A percentile compares a stretch with the other conserved stretches of the same genome.
Evolutionary conservation across 64 coral and sea anemone genomes (phyloP).

Genomic region (Montipora sp.): DNA sequence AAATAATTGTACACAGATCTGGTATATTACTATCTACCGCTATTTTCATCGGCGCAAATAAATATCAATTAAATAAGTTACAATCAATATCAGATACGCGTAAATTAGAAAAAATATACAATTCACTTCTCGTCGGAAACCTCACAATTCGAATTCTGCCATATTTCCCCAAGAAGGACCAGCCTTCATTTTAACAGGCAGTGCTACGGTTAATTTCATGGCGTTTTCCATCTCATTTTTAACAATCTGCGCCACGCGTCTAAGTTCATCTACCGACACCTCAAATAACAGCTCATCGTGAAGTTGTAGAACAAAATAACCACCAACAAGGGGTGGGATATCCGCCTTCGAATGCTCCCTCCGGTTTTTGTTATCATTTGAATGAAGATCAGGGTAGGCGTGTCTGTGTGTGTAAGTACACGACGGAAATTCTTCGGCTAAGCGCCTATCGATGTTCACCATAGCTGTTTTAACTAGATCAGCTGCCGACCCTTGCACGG

Average conservation of each 20-base stretch:
- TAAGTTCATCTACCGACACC: conserved; percentile 70
- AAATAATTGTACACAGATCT: neutral
- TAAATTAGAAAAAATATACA: neutral
- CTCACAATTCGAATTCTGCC: conserved; percentile 76
- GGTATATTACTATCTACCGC: neutral
- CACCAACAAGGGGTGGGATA: conserved; percentile 36
- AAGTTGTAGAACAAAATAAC: conserved; percentile 91
- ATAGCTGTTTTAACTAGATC: conserved; percentile 96
- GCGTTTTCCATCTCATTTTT: conserved; percentile 91
- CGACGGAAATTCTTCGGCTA: conserved; percentile 61
- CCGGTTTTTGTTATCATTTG: conserved; percentile 12
- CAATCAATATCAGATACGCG: neutral
- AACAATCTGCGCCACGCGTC: conserved; percentile 82
- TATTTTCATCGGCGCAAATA: too few species aligned
- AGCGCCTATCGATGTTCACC: conserved; percentile 85
- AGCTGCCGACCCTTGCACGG: conserved; percentile 95
- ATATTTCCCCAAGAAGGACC: conserved; percentile 94
- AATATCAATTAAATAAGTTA: neutral
- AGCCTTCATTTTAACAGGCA: conserved; percentile 95
- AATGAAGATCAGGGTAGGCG: neutral
- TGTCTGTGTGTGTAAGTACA: conserved; percentile 67
- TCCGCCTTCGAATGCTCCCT: conserved; percentile 29
- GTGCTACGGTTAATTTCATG: conserved; percentile 75
- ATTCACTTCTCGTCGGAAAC: neutral
- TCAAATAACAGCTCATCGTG: conserved; percentile 97